phyloP scores from a whole-genome alignment of 2,797 vertebrate species.

The Botia kubotai region DNA sequence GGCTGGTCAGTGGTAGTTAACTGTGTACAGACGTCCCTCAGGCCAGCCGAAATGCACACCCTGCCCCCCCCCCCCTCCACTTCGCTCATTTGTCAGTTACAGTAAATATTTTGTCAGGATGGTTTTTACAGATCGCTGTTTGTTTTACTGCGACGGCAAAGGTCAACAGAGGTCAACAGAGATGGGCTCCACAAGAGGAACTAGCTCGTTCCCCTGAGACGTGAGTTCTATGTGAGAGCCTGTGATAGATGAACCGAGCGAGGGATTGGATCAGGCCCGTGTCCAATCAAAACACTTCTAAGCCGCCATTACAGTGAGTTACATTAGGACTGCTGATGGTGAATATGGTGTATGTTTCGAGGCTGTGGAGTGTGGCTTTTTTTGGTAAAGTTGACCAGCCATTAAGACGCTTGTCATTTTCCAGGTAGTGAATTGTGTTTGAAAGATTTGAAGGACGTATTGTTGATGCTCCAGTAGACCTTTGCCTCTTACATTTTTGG shows the following conservation, averaged over 20 bases:
- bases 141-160: slow-evolving; percentile 61
- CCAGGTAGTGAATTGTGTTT: not conserved
- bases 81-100: slow-evolving; percentile 56
- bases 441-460: not conserved
- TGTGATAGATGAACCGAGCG: slow-evolving; percentile 51
- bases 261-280: slow-evolving; percentile 36
- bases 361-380: not conserved
- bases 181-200: slow-evolving; percentile 58
- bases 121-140: slow-evolving; percentile 62
- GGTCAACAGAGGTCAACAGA: slow-evolving; percentile 63
- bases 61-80: not conserved
- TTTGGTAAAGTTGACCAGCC: not conserved
- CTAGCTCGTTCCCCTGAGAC: slow-evolving; percentile 42
- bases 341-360: slow-evolving; percentile 1
- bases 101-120: slow-evolving; percentile 69
- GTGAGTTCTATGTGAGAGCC: slow-evolving; percentile 42
- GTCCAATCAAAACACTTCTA: slow-evolving; percentile 30
- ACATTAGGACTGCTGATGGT: not conserved
- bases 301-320: not conserved
- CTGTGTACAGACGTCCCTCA: slow-evolving; percentile 40
- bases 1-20: slow-evolving; percentile 50
- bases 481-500: not conserved
- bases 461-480: slow-evolving; percentile 7
- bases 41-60: slow-evolving; percentile 35
- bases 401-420: not conserved